These are phyloP conservation scores for Austrolebias charrua DNA, from an alignment of 2,797 vertebrate genomes.

Conservation along the genomic window DNA sequence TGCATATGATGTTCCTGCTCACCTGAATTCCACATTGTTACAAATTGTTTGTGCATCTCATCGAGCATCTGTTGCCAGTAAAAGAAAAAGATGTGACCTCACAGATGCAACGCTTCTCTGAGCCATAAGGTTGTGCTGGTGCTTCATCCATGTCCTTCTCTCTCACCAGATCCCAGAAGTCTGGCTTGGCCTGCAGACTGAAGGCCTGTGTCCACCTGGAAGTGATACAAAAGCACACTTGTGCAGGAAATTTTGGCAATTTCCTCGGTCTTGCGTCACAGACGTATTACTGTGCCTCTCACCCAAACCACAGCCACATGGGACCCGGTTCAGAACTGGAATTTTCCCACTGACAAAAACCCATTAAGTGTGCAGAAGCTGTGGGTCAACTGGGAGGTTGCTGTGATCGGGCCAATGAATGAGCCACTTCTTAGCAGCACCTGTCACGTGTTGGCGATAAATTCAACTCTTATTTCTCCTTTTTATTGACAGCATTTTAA, in stretches of 20 bases:
- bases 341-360: constrained; percentile 74
- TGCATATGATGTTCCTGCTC: no score
- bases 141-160: constrained; percentile 6
- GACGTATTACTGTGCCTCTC: constrained; percentile 70
- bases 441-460: constrained; percentile 38
- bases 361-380: constrained; percentile 43
- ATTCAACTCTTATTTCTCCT: background rate
- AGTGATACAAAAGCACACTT: constrained; percentile 74
- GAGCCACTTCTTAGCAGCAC: constrained; percentile 57
- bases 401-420: constrained; percentile 48
- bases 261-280: constrained; percentile 79
- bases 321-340: constrained; percentile 59
- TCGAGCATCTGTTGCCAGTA: constrained; percentile 5
- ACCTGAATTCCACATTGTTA: background rate
- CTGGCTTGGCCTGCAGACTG: constrained; percentile 45
- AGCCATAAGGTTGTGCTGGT: constrained; percentile 45
- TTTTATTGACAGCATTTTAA: constrained; percentile 2
- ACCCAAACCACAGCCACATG: constrained; percentile 83
- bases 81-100: background rate
- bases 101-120: constrained; percentile 1
- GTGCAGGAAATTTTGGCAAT: constrained; percentile 79
- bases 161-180: background rate
- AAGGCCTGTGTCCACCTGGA: constrained; percentile 69
- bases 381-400: constrained; percentile 10
- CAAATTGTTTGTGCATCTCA: background rate